A percentile compares a stretch with the other conserved stretches of the same genome.
These are phyloP conservation scores for Gnathonemus longibarbis DNA, from an alignment of 2,113 vertebrate species.

Conservation along the genomic window DNA sequence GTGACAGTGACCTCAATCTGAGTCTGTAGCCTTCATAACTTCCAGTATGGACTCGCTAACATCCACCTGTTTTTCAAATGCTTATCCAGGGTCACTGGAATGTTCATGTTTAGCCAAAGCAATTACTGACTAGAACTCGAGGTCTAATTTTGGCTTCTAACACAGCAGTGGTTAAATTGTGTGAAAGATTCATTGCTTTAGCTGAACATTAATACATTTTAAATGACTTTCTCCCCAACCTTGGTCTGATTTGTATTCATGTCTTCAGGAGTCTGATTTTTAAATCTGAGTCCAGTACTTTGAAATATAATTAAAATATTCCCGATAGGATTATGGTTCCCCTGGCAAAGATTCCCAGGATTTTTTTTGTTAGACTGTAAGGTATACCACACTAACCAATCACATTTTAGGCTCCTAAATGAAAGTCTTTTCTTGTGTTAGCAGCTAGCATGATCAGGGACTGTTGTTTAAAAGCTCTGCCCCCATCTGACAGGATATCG, in stretches of 20 bases:
- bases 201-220: background rate
- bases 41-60: background rate
- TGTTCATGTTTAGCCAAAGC: background rate
- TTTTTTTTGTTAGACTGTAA: background rate
- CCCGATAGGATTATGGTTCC: background rate
- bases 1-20: background rate
- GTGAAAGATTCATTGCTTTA: background rate
- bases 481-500: conserved; percentile 73
- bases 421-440: background rate
- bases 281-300: background rate
- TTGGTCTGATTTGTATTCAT: background rate
- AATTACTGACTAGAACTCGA: background rate
- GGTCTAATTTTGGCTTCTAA: background rate
- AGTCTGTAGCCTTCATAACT: background rate
- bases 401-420: background rate
- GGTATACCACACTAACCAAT: background rate
- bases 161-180: background rate
- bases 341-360: background rate
- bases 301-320: background rate
- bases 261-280: background rate
- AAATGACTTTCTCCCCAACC: background rate
- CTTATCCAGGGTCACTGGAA: background rate
- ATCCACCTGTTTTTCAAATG: background rate
- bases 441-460: background rate
- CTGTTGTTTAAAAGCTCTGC: background rate